Base-by-base conservation (phyloP, 2,888 invertebrate genomes). In the Schizotus pectinicornis region DNA sequence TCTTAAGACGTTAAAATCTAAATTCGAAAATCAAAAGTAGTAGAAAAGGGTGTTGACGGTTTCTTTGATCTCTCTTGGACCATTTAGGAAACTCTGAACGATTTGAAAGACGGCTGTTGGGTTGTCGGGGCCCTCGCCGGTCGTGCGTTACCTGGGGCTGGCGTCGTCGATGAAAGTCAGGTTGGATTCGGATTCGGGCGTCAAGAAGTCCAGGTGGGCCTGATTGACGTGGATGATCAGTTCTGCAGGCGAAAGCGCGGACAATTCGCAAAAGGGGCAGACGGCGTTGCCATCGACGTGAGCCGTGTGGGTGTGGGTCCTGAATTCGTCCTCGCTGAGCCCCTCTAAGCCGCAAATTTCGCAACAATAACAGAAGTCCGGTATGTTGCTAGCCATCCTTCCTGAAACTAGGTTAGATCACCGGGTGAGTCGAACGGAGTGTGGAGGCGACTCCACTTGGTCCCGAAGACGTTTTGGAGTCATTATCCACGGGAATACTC, bases 331-430 rank as follows among this genome's bases (percentile, higher is more conserved):
- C 75, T 91, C 91, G 57, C 86, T 87, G 59, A 93, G 83, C 12
- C 90, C 90, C 69, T 91, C 91, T 63, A 89, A 85, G n/a, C 92
- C 92, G 77, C 94, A 94, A 62, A 93, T 90, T 80, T 93, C 91
- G 80, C 93, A 94, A 51, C 88, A 86, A 77, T 87, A 85, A 71
- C 79, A 83, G 69, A 84, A 78, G 72, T 84, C 85, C 54, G 84
- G 83, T 70, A 81, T 76, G 76, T 84, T 85, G 72, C 82, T 83
- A 61, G 85, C 81, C 81, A 81, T 81, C 72, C 63, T 62, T 54
- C 7, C 43, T 48, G 43, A 3, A 7, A 32, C 9, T 11, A 43
- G 34, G 6, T 33, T 33, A 12, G n/a, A 45, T 9, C 11, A 7
- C 13, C 8, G 22, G 7, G 9, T 35, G 36, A 35, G 33, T 34